Base-by-base conservation (phyloP, 64 coral and sea anemone species). In the Dendrophyllia cribrosa region DNA sequence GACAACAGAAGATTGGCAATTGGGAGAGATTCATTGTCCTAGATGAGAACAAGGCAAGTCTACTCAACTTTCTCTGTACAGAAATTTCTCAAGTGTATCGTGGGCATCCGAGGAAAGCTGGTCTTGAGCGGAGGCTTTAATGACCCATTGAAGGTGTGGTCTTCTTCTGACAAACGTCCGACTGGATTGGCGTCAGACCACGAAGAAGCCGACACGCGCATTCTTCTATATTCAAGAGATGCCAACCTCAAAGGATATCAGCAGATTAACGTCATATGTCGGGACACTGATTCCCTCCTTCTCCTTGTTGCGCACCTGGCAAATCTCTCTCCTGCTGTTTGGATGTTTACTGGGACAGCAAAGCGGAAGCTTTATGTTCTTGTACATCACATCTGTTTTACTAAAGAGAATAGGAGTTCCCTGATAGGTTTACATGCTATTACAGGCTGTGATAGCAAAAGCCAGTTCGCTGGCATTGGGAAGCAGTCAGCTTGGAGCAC, bases 391-490 rank as follows among this genome's bases (percentile, higher is more conserved):
- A 56, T 56, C 53, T 10, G 53, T 56, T 6, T 56, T 6, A 56
- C 5, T 56, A 10, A 56, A 56, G 53, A 56, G 53, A 56, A 56
- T 6, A 56, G 53, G 53, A 56, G 53, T 56, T 56, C 53, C n/a
- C n/a, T n/a, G n/a, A n/a, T n/a, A n/a, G n/a, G n/a, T n/a, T n/a
- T n/a, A n/a, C n/a, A n/a, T n/a, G 53, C 53, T 6, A 56, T 56
- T 10, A 56, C 53, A 5, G 53, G 53, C 53, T 56, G 53, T 56
- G 53, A 56, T 10, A 56, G n/a, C n/a, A n/a, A n/a, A n/a, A n/a
- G n/a, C n/a, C 91, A 93, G 83, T 93, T 93, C 52, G 84, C 73
- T 21, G 91, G 75, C 10, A 88, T 93, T 61, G 83, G 75, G 19
- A 93, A 93, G 66, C 58, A 51, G 21, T 86, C 81, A 77, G 55